Evolutionary conservation across 2,113 vertebrate genomes (phyloP).

Genomic region (Periophthalmodon schlosseri): DNA sequence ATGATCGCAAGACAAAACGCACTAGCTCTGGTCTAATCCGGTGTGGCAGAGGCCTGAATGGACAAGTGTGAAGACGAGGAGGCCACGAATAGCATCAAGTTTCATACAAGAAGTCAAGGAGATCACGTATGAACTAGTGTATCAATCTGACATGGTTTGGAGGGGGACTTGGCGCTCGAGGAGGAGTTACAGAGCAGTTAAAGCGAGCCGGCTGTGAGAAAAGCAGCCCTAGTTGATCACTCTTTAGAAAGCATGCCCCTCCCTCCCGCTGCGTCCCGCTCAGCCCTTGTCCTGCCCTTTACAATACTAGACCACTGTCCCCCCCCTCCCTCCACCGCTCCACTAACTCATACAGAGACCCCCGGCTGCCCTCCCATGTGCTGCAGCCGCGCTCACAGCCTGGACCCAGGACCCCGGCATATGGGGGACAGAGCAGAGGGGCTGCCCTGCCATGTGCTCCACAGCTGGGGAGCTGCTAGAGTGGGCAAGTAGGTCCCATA

Average conservation of each 20-base stretch:
- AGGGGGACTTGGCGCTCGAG: constrained; percentile 10
- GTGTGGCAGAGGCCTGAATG: constrained; percentile 58
- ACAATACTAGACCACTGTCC: constrained; percentile 64
- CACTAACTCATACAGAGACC: constrained; percentile 12
- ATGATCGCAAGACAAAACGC: constrained; percentile 76
- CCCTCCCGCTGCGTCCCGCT: constrained; percentile 75
- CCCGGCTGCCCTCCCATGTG: constrained; percentile 72
- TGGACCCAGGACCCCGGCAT: constrained; percentile 74
- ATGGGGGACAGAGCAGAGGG: constrained; percentile 71
- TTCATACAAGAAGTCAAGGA: constrained; percentile 67
- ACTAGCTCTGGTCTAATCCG: constrained; percentile 63
- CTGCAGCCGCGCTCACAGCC: constrained; percentile 59
- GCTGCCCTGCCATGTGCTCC: constrained; percentile 58
- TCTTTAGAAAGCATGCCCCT: constrained; percentile 75
- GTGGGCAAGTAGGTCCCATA: constrained; percentile 38
- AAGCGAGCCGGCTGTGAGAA: constrained; percentile 77
- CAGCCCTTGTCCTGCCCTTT: constrained; percentile 74
- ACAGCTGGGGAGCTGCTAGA: constrained; percentile 68
- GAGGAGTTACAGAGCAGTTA: constrained; percentile 41
- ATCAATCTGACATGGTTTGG: constrained; percentile 70
- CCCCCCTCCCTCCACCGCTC: constrained; percentile 24
- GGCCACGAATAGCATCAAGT: constrained; percentile 23
- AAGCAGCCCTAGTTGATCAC: constrained; percentile 72
- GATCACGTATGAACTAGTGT: constrained; percentile 73
- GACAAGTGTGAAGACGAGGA: constrained; percentile 46